Evolutionary conservation across 30 jellyfish, hydroid and myxozoan species (phyloP).

Genomic region (Hydra vulgaris): DNA sequence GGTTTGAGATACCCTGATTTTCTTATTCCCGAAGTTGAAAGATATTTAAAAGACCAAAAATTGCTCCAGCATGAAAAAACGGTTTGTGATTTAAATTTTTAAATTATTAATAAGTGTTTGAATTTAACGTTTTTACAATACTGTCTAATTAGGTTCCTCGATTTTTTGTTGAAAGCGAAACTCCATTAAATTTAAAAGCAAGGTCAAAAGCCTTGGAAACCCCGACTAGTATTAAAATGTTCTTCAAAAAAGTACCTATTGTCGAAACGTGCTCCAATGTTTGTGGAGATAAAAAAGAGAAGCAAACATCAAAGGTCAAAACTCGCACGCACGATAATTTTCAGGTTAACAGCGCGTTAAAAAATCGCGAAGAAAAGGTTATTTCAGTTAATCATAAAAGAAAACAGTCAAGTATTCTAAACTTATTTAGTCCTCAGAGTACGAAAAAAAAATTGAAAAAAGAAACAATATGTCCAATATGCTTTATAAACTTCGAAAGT

Average conservation of each 20-base stretch:
- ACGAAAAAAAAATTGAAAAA: conserved; percentile 17
- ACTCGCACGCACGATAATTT: neutral
- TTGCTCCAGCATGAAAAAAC: conserved; percentile 7
- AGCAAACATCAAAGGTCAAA: neutral
- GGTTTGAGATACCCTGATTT: conserved; percentile 75
- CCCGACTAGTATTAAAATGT: conserved; percentile 51
- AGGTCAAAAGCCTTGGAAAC: conserved; percentile 48
- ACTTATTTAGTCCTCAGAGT: conserved; percentile 3
- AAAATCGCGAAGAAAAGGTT: too few species aligned
- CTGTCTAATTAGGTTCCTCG: neutral
- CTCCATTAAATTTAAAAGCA: conserved; percentile 23
- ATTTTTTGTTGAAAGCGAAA: conserved; percentile 16
- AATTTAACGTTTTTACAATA: neutral
- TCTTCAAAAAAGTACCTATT: conserved; percentile 32
- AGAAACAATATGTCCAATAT: conserved; percentile 47
- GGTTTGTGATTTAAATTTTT: conserved; percentile 6
- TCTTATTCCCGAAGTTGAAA: conserved; percentile 64
- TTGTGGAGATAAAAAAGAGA: neutral
- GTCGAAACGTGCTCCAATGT: neutral
- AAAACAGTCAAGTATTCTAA: conserved; percentile 46
- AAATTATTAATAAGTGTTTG: neutral
- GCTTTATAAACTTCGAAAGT: conserved; percentile 40
- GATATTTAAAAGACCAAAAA: conserved; percentile 30
- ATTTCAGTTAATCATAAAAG: neutral
- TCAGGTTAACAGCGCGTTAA: neutral